These are phyloP conservation scores for Pempheris klunzingeri DNA, from an alignment of 2,797 vertebrate species.

Conservation along the genomic window DNA sequence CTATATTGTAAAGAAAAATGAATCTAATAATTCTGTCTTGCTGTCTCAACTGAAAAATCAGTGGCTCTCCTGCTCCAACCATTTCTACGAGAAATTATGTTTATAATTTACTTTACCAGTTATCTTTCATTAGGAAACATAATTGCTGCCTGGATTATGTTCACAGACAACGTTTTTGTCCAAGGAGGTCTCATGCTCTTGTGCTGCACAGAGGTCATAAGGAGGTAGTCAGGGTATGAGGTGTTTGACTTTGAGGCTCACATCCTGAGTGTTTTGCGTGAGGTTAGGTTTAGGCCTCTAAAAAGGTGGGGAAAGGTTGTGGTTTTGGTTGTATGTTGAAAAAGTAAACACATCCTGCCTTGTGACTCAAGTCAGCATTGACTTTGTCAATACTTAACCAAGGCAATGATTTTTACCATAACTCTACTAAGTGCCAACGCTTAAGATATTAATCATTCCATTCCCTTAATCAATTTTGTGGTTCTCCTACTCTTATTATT, in stretches of 20 bases:
- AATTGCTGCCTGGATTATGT: constrained; percentile 14
- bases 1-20: background rate
- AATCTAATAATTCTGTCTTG: background rate
- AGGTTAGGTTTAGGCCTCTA: background rate
- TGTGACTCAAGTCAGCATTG: background rate
- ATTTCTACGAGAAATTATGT: constrained; percentile 1
- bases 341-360: background rate
- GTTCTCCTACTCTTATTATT: background rate
- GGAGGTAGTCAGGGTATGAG: background rate
- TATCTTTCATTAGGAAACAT: constrained; percentile 10
- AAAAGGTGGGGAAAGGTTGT: background rate
- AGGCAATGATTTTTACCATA: background rate
- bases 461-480: background rate
- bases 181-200: constrained; percentile 1
- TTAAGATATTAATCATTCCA: background rate
- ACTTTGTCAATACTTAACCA: background rate
- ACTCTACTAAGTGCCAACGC: background rate
- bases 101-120: constrained; percentile 6
- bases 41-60: background rate
- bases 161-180: constrained; percentile 3
- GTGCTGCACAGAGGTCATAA: background rate
- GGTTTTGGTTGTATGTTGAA: constrained; percentile 8
- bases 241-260: background rate
- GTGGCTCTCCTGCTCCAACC: background rate
- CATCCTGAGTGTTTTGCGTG: background rate